Base-by-base conservation (phyloP, 2,113 vertebrate species). In the Serinus canaria region DNA sequence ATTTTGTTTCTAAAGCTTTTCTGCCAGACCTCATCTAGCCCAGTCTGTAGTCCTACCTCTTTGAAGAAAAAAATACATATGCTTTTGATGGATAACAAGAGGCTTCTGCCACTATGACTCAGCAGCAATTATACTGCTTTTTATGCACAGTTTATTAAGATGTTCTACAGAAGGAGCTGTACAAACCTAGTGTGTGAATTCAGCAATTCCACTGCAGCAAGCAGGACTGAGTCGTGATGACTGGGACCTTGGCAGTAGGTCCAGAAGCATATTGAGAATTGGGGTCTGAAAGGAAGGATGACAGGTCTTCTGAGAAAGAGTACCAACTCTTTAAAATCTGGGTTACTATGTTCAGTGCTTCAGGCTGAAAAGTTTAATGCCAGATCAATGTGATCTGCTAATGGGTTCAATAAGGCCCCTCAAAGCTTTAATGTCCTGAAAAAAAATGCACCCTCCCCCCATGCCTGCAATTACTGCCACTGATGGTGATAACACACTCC, bases 401-500 rank as follows among this genome's bases (percentile, higher is more conserved):
- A 95, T 72, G 79, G 73, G 31, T 94, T 93, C 92, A 95, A 24
- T 81, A 91, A 93, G 90, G 53, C 63, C 49, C 55, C 44, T 89
- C 60, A 60, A 73, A 89, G 89, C 69, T 95, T 91, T 90, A 91
- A 89, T 90, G 89, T 79, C 76, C 68, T 31, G 55, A 80, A 75
- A 33, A 33, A 73, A 87, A 95, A 80, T 35, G 33, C 58, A 66
- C 49, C 52, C 87, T 81, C 25, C 62, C 73, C 46, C 62, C 35
- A 25, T 3, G 50, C 84, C 87, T 97, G 90, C 88, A 96, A 91
- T 95, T 87, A 55, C 58, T 58, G 74, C 75, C 50, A 46, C 67
- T 74, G 91, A 63, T 49, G 89, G 75, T 77, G 95, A 96, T 93
- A 94, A 95, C 67, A 96, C 83, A 41, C 31, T 55, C 86, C 73